These are phyloP conservation scores for Chloroceryle inda DNA, from an alignment of 2,797 vertebrate genomes.

Conservation along the genomic window DNA sequence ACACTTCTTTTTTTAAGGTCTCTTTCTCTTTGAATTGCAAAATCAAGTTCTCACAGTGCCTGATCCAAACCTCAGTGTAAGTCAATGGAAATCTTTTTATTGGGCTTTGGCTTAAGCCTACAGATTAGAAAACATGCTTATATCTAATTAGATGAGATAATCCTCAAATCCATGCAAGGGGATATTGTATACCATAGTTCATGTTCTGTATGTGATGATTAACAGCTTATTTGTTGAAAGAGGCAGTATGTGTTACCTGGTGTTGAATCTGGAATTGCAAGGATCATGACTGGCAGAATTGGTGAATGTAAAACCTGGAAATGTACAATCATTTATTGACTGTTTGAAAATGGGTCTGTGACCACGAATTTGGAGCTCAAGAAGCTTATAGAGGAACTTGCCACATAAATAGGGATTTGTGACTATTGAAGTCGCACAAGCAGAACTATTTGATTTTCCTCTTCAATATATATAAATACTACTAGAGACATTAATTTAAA, in stretches of 20 bases:
- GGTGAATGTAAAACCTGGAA: neutral
- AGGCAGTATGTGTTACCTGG: neutral
- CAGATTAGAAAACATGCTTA: conserved; percentile 61
- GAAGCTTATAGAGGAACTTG: neutral
- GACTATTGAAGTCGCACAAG: neutral
- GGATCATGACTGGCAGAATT: neutral
- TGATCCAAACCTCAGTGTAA: conserved; percentile 15
- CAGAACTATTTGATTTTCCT: neutral
- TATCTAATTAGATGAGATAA: conserved; percentile 69
- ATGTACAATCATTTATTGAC: neutral
- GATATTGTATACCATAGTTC: conserved; percentile 7
- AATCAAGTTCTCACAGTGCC: neutral
- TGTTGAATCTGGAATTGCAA: neutral
- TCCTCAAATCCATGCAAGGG: conserved; percentile 63
- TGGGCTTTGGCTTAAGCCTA: conserved; percentile 39
- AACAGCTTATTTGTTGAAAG: conserved; percentile 41
- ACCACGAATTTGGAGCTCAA: neutral
- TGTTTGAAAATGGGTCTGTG: neutral
- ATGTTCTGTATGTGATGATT: conserved; percentile 16
- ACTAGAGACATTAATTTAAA: neutral
- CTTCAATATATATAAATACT: neutral
- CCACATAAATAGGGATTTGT: neutral
- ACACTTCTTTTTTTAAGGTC: neutral
- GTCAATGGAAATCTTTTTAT: conserved; percentile 60
- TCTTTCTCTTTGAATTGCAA: neutral